Conservation (phyloP, 2,797 vertebrate genomes). For the Cirrhinus mrigala region DNA sequence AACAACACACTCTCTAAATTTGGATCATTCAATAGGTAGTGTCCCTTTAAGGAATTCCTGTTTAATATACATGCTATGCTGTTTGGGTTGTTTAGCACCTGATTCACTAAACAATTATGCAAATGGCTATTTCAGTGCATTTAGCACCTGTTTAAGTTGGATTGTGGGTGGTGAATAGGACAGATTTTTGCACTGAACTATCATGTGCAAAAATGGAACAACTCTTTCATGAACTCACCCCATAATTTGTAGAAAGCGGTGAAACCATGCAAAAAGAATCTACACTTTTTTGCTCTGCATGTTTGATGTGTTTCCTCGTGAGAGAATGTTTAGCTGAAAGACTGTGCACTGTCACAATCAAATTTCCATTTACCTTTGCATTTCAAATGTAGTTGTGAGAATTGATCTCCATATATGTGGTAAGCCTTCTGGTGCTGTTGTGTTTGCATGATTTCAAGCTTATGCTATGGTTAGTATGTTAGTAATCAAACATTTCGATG, state of each 20-base stretch:
- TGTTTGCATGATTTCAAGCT: no score
- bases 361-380: conserved; percentile 17
- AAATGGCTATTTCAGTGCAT: neutral
- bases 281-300: neutral
- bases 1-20: neutral
- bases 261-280: neutral
- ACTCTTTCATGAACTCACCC: neutral
- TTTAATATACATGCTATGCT: neutral
- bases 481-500: neutral
- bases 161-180: neutral
- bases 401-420: neutral
- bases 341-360: neutral
- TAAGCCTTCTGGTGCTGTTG: no score
- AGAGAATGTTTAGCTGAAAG: neutral
- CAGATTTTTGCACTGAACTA: neutral
- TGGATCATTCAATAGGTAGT: neutral
- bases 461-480: no score
- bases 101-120: neutral
- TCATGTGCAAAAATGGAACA: neutral
- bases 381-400: conserved; percentile 2
- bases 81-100: neutral
- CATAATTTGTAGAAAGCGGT: neutral
- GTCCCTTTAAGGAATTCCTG: neutral
- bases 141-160: neutral
- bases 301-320: conserved; percentile 3